Evolutionary conservation across 2,797 vertebrate species (phyloP).

Genomic region (Micropoecilia bifurca): DNA sequence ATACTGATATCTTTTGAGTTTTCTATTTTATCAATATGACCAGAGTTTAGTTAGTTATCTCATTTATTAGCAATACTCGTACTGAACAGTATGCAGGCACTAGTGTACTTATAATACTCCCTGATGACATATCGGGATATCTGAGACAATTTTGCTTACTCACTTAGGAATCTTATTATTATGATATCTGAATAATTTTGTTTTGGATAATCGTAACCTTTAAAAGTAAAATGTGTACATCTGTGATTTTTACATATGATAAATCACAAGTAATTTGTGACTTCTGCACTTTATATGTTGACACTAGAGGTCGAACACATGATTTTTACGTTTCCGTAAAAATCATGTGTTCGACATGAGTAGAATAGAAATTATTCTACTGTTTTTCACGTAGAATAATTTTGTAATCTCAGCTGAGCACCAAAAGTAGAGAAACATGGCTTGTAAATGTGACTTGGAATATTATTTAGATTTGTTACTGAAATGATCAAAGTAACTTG

Average conservation of each 20-base stretch:
- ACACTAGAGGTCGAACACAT: background rate
- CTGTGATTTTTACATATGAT: constrained; percentile 28
- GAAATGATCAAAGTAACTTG: constrained; percentile 45
- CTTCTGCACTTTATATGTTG: constrained; percentile 1
- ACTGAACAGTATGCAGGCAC: background rate
- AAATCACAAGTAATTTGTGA: background rate
- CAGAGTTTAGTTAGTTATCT: background rate
- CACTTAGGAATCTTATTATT: background rate
- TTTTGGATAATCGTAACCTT: background rate
- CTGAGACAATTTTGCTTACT: background rate
- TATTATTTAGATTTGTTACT: constrained; percentile 34
- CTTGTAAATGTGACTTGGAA: constrained; percentile 43
- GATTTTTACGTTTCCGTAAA: constrained; percentile 42
- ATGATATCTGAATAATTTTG: background rate
- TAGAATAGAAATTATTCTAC: too few species aligned
- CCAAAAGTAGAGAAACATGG: constrained; percentile 48
- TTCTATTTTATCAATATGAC: background rate
- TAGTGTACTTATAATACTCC: background rate
- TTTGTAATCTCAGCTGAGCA: constrained; percentile 59
- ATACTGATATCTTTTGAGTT: background rate
- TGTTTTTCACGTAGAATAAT: constrained; percentile 56
- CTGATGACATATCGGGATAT: background rate
- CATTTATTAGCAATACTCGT: background rate
- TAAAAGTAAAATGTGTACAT: background rate
- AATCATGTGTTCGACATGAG: too few species aligned